Evolutionary conservation across 2,888 invertebrate genomes (phyloP).

Genomic region (Nymphalis c-album): DNA sequence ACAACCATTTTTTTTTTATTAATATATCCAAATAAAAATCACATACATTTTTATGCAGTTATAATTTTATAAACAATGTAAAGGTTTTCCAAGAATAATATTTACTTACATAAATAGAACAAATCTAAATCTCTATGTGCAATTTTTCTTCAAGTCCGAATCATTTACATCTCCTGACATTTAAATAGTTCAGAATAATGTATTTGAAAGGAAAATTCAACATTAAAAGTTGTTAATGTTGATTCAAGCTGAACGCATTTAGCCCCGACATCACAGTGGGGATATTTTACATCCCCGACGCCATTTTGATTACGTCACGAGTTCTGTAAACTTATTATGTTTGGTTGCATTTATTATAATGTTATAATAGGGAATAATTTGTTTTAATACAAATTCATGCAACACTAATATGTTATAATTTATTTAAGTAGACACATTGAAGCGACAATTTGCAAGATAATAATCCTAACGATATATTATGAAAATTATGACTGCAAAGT

Average conservation of each 20-base stretch:
- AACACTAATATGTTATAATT: no score
- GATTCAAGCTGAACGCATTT: background rate
- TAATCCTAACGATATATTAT: no score
- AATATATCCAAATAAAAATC: no score
- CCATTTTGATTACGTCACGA: conserved; percentile 16
- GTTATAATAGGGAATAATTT: background rate
- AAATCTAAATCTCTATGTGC: no score
- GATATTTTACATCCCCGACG: conserved; percentile 15
- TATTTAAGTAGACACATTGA: no score
- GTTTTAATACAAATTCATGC: background rate
- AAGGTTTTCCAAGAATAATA: no score
- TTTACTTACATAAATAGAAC: no score
- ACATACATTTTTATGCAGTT: no score
- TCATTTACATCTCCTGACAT: background rate
- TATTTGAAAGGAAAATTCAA: background rate
- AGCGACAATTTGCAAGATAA: no score
- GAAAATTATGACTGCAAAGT: no score
- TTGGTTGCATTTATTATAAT: background rate
- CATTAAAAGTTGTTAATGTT: background rate
- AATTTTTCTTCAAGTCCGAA: background rate
- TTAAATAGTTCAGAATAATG: conserved; percentile 5
- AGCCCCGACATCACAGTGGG: conserved; percentile 2
- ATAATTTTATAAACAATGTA: no score
- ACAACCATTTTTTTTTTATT: no score
- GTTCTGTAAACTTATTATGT: background rate